Conservation (phyloP, 2,113 vertebrate genomes). For the Chiloscyllium plagiosum region DNA sequence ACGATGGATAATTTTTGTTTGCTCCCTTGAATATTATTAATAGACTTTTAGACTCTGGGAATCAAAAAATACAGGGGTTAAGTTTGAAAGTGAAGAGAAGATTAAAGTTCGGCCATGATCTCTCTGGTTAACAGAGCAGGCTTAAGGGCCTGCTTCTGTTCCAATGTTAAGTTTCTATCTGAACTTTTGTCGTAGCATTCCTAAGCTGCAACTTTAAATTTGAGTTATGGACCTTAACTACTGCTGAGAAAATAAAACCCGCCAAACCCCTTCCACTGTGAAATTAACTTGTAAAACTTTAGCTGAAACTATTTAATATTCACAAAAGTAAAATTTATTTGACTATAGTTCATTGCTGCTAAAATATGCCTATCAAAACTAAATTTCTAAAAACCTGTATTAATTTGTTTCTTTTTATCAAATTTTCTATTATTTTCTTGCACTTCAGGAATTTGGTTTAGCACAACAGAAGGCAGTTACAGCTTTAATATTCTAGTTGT, state of each 20-base stretch:
- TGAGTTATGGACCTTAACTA: not conserved
- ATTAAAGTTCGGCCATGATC: not conserved
- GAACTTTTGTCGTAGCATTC: not conserved
- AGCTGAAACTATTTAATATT: not conserved
- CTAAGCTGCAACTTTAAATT: not conserved
- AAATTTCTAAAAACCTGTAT: not conserved
- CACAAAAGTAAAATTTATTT: not conserved
- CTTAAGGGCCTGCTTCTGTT: not conserved
- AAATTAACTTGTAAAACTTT: not conserved
- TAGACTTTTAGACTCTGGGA: no score
- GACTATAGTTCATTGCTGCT: not conserved
- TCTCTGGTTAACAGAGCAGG: not conserved
- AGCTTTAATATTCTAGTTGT: not conserved
- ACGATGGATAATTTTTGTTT: no score
- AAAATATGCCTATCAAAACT: not conserved
- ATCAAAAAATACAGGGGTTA: no score
- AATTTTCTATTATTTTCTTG: not conserved
- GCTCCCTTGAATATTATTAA: no score
- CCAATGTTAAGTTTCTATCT: not conserved
- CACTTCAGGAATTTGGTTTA: constrained; percentile 11
- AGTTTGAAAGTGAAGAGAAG: no score
- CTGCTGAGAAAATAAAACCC: not conserved
- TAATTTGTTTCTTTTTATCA: not conserved
- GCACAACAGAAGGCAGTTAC: not conserved
- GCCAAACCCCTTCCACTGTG: not conserved